Conservation (phyloP, 2,797 vertebrate species). For the Scolopax bukidnonensis region DNA sequence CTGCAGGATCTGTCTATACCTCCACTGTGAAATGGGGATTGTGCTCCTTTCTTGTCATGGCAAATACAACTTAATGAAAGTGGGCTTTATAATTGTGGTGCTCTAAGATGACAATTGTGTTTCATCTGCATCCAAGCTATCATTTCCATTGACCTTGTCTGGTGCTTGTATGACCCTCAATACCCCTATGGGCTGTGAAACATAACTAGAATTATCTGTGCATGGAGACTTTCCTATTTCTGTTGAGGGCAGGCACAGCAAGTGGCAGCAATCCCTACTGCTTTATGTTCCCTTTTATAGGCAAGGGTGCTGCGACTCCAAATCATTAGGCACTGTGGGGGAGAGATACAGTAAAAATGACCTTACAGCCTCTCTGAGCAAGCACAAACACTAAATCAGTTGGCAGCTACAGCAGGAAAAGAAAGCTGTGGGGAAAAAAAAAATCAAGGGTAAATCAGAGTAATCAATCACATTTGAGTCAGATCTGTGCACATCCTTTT, state of each 20-base stretch:
- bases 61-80: not conserved
- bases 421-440: not conserved
- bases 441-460: not conserved
- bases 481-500: fast-evolving
- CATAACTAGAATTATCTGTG: not conserved
- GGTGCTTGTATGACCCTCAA: not conserved
- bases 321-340: not conserved
- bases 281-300: conserved; percentile 37
- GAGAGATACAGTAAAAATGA: not conserved
- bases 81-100: not conserved
- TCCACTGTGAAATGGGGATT: not conserved
- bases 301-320: not conserved
- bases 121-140: not conserved
- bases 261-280: not conserved
- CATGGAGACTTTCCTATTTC: not conserved
- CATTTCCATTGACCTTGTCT: not conserved
- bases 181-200: not conserved
- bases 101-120: not conserved
- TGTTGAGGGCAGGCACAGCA: not conserved
- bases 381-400: not conserved
- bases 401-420: not conserved
- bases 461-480: not conserved
- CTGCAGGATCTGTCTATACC: fast-evolving
- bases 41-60: not conserved
- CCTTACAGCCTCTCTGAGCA: not conserved